Conservation (phyloP, 2,797 vertebrate species). For the Clarias fuscus region DNA sequence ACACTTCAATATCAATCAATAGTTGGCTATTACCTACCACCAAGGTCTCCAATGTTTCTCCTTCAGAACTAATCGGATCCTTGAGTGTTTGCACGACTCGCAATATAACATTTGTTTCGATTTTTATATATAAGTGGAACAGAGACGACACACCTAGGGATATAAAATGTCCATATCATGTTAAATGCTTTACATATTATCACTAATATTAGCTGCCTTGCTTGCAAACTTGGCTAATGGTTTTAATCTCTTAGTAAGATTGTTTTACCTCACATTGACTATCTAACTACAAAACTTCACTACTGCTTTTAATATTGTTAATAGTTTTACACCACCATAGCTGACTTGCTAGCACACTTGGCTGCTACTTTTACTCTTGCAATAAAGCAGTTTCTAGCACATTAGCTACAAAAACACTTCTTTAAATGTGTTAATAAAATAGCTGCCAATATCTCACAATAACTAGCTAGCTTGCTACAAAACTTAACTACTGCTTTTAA, state of each 20-base stretch:
- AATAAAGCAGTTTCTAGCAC: not conserved
- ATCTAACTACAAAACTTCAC: not conserved
- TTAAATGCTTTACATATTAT: conserved; percentile 17
- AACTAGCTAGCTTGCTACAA: not conserved
- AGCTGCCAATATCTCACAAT: not conserved
- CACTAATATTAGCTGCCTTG: conserved; percentile 24
- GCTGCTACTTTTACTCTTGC: not conserved
- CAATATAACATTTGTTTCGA: conserved; percentile 46
- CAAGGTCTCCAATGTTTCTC: conserved; percentile 39
- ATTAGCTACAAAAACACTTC: not conserved
- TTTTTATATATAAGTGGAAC: conserved; percentile 29
- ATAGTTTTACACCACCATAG: not conserved
- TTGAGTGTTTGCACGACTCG: conserved; percentile 29
- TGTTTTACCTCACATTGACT: not conserved
- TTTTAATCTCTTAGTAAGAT: not conserved
- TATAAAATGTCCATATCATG: conserved; percentile 12
- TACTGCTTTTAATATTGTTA: not conserved
- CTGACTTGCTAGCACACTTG: not conserved
- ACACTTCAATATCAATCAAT: conserved; percentile 48
- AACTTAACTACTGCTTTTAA: not conserved
- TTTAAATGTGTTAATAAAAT: not conserved
- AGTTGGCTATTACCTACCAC: conserved; percentile 42
- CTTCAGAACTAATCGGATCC: conserved; percentile 40
- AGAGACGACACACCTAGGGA: conserved; percentile 25
- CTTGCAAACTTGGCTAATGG: conserved; percentile 8